Conservation (phyloP, 2,888 invertebrate species). For the Linyphia triangularis region DNA sequence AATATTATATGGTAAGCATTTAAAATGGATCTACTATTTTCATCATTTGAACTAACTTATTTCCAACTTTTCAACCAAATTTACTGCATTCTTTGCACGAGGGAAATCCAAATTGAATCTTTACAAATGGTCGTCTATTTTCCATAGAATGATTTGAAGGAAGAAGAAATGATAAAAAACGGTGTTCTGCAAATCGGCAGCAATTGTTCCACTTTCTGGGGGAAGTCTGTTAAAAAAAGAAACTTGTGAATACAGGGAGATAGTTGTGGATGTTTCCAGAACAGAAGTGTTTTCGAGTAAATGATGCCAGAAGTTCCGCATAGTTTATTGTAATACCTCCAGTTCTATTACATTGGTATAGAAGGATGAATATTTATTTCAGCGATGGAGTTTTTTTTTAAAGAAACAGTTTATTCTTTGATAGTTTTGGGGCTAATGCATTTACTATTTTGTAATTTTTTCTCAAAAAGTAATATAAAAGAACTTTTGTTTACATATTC, state of each 20-base stretch:
- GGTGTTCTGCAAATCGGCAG: conserved; percentile 22
- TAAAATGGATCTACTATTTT: too few species aligned
- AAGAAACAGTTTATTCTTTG: too few species aligned
- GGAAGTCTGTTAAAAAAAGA: neutral
- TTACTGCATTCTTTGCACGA: neutral
- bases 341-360: neutral
- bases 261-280: neutral
- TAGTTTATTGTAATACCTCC: neutral
- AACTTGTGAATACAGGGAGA: too few species aligned
- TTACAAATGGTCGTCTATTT: neutral
- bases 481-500: neutral
- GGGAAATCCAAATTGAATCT: neutral
- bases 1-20: too few species aligned
- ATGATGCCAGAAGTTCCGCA: neutral
- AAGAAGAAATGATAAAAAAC: conserved; percentile 7
- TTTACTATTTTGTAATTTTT: neutral
- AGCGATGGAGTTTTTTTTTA: neutral
- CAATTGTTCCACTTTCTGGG: conserved; percentile 5
- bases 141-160: neutral
- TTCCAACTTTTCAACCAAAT: neutral
- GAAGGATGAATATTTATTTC: neutral
- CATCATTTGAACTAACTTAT: neutral
- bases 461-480: neutral
- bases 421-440: too few species aligned
- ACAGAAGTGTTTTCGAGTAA: neutral